Percentiles rank a stretch among this genome's conserved stretches.
Conservation (phyloP, 2,113 vertebrate species). For the Podarcis raffonei region DNA sequence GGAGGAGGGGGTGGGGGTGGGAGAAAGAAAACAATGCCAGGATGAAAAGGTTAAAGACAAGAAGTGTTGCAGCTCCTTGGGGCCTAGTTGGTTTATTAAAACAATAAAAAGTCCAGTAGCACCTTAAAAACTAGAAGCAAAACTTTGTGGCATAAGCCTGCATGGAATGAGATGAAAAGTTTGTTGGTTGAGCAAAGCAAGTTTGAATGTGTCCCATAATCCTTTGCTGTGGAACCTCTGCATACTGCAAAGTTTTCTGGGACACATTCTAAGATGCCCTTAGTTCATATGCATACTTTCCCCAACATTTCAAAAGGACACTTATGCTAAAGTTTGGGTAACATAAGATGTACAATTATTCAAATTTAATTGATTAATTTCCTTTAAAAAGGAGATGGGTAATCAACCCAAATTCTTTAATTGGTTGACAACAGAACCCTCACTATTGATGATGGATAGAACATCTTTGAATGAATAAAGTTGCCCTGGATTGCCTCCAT, state of each 20-base stretch:
- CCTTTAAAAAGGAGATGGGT: background rate
- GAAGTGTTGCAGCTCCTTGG: background rate
- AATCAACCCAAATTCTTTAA: background rate
- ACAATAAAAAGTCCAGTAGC: background rate
- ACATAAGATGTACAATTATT: background rate
- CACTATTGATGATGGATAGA: background rate
- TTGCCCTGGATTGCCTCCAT: background rate
- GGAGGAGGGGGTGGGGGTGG: background rate
- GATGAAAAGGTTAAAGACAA: slow-evolving; percentile 17
- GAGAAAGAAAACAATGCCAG: background rate
- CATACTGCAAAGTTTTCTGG: background rate
- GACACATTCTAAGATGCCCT: background rate
- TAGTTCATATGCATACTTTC: background rate
- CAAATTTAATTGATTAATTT: background rate
- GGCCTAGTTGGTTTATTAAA: background rate
- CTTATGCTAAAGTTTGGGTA: background rate
- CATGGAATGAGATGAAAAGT: background rate
- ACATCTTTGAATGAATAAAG: background rate
- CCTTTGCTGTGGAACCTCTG: background rate
- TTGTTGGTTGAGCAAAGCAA: background rate
- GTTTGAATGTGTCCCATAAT: background rate
- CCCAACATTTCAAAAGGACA: background rate
- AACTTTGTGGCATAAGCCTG: background rate
- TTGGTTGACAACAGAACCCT: background rate
- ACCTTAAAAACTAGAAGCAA: background rate